A percentile compares a stretch with the other conserved stretches of the same genome.
phyloP scores from a whole-genome alignment of 2,797 vertebrate species.

The Serranus cabrilla region DNA sequence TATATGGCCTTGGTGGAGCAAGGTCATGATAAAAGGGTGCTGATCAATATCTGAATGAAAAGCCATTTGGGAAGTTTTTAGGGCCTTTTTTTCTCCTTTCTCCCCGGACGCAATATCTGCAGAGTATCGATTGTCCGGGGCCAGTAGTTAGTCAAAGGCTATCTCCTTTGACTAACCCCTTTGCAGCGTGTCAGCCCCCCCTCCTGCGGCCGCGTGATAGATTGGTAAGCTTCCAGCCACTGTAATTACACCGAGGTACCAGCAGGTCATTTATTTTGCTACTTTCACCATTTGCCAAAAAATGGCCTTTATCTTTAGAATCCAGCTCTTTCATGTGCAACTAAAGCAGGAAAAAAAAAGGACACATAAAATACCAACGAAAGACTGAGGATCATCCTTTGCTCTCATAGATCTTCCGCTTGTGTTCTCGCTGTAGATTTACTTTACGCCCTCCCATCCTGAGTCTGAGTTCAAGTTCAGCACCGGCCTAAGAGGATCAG shows the following conservation, averaged over 20 bases:
- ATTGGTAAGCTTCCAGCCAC: conserved; percentile 96
- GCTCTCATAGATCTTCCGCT: conserved; percentile 57
- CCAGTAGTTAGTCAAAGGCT: conserved; percentile 99
- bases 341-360: conserved; percentile 87
- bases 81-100: conserved; percentile 80
- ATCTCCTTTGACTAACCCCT: conserved; percentile 99
- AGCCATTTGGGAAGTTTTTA: conserved; percentile 96
- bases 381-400: conserved; percentile 53
- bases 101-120: conserved; percentile 93
- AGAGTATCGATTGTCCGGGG: conserved; percentile 95
- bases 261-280: conserved; percentile 98
- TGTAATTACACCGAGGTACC: conserved; percentile 98
- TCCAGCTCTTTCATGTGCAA: conserved; percentile 93
- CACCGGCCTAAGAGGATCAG: background rate
- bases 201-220: conserved; percentile 89
- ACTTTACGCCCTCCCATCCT: conserved; percentile 28
- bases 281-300: conserved; percentile 98
- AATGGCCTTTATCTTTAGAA: conserved; percentile 95
- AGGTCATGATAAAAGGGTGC: conserved; percentile 91
- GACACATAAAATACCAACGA: conserved; percentile 89
- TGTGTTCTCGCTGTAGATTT: conserved; percentile 52
- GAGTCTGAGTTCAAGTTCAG: conserved; percentile 60
- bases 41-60: conserved; percentile 95
- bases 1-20: conserved; percentile 89
- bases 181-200: conserved; percentile 92